Evolutionary conservation across 1,140 invertebrate species (phyloP), one percentile per base, ranked within the genome.

Genomic region (Bombus sibiricus): DNA sequence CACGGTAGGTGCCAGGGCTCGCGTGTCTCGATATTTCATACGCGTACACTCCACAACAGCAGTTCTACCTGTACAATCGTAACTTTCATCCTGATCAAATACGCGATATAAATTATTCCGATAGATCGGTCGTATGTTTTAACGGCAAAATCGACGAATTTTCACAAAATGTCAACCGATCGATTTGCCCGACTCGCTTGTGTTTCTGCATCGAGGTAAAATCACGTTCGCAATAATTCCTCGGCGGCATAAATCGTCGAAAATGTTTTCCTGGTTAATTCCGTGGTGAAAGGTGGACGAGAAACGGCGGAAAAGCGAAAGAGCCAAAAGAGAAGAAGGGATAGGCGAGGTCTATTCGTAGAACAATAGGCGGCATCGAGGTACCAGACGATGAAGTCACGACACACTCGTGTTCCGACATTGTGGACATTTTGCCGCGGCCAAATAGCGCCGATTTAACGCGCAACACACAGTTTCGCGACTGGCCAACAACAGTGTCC

Each of bases 361-460:
- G 88, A 89, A 91, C 90, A 90, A 92, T 89, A 88, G 88, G 75
- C 74, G 85, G 86, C 57, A 85, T 64, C 82, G 81, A 91, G 84
- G 88, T 92, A 86, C 83, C 87, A 88, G 90, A 92, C 92, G 92
- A 93, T 92, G 88, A 93, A 92, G 91, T 92, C 92, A 92, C 88
- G 90, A 91, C 83, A 64, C 53, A 39, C 75, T 74, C 74, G 86
- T 89, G 86, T 87, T 78, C 86, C 90, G 81, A 90, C 89, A 83
- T 72, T 72, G 71, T 78, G 86, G 82, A 39, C 68, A 79, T 80
- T 88, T 90, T 53, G 80, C 88, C 82, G 86, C 86, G 84, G 88
- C 89, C 90, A 89, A 92, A 92, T 90, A 91, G 83, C 88, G 68
- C 28, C 83, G 78, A 83, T 92, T 89, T 88, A 85, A 91, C 87